phyloP scores from a whole-genome alignment of 2,797 vertebrate genomes.

The Enteromius paludinosus region DNA sequence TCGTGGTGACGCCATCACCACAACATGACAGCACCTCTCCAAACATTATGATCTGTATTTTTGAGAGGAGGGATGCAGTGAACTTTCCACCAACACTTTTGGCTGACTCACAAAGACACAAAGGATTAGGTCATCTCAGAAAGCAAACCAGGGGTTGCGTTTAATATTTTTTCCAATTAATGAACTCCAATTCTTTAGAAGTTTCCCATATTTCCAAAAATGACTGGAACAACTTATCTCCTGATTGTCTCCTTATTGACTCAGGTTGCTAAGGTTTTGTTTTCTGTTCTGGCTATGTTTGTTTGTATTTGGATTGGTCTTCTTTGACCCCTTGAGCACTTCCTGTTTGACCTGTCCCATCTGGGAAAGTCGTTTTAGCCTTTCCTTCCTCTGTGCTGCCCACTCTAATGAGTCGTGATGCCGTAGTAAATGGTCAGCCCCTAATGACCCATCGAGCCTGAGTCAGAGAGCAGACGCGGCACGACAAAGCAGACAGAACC shows the following conservation, averaged over 20 bases:
- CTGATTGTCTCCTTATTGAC: conserved; percentile 9
- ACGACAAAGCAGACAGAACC: not conserved
- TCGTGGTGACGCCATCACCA: conserved; percentile 51
- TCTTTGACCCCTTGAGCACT: conserved; percentile 78
- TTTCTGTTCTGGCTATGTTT: conserved; percentile 19
- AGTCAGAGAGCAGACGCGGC: conserved; percentile 34
- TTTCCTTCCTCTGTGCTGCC: conserved; percentile 62
- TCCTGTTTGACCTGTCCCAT: conserved; percentile 90
- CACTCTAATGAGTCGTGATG: conserved; percentile 65
- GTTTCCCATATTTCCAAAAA: conserved; percentile 36
- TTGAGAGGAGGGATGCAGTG: conserved; percentile 33
- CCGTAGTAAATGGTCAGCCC: conserved; percentile 81
- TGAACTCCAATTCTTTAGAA: conserved; percentile 30
- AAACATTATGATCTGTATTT: conserved; percentile 48
- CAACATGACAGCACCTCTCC: conserved; percentile 52
- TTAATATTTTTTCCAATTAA: conserved; percentile 46
- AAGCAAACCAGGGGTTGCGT: conserved; percentile 44
- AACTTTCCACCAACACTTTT: conserved; percentile 51
- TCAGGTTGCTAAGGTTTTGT: not conserved
- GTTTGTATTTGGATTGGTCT: conserved; percentile 50
- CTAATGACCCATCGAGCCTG: conserved; percentile 82
- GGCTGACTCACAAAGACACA: conserved; percentile 49
- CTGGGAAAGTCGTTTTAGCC: conserved; percentile 89
- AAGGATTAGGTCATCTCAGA: conserved; percentile 59
- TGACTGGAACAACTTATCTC: conserved; percentile 7